A percentile compares a stretch with the other conserved stretches of the same genome.
Conservation (phyloP, 1,140 invertebrate species). For the Rhopalosiphum padi region DNA sequence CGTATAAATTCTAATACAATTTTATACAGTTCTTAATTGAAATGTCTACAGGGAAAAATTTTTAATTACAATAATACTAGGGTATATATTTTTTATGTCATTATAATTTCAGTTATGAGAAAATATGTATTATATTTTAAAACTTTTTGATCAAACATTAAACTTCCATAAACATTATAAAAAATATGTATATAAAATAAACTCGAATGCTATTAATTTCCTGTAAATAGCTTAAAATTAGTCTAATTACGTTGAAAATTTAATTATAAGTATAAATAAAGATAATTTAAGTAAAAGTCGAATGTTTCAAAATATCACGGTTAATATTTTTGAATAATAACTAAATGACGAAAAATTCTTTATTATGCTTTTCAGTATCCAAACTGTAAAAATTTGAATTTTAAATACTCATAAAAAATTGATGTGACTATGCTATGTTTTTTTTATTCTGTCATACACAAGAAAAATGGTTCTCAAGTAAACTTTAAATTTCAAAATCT, state of each 20-base stretch:
- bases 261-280: background rate
- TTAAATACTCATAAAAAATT: too few species aligned
- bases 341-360: background rate
- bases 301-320: background rate
- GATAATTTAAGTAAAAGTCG: background rate
- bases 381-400: too few species aligned
- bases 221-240: background rate
- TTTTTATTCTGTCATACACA: too few species aligned
- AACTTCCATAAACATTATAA: background rate
- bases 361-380: too few species aligned
- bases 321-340: background rate
- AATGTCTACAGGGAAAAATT: background rate
- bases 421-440: too few species aligned
- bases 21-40: background rate
- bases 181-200: background rate
- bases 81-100: too few species aligned
- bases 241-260: background rate
- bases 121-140: background rate
- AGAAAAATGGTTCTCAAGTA: background rate
- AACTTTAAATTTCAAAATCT: background rate
- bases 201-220: background rate
- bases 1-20: too few species aligned
- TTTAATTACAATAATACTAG: too few species aligned
- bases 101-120: too few species aligned
- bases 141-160: background rate